phyloP scores from a whole-genome alignment of 92 coral and sea anemone species.

The Zoanthus sociatus region DNA sequence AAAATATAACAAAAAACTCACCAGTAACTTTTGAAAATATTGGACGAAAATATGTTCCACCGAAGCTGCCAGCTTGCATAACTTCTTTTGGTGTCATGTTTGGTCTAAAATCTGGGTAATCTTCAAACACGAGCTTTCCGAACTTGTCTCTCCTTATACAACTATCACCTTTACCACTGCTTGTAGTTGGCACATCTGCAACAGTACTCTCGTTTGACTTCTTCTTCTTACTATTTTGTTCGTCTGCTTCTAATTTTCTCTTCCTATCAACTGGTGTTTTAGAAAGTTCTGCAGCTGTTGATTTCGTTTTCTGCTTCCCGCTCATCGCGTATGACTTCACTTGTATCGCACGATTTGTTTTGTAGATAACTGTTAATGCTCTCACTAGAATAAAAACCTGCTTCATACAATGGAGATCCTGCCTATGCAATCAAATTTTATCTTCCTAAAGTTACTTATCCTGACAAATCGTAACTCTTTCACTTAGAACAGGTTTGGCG shows the following conservation, averaged over 20 bases:
- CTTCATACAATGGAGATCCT: neutral
- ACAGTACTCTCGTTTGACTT: neutral
- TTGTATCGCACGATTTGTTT: neutral
- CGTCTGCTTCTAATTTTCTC: constrained; percentile 20
- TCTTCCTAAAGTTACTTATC: neutral
- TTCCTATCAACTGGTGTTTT: neutral
- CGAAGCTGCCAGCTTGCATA: constrained; percentile 88
- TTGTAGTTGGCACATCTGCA: neutral
- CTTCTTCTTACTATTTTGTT: constrained; percentile 7
- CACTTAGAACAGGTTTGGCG: neutral
- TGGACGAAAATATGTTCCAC: constrained; percentile 85
- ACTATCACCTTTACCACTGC: constrained; percentile 1
- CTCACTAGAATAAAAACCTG: neutral
- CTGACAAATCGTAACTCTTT: neutral
- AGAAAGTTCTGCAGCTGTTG: neutral
- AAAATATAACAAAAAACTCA: neutral
- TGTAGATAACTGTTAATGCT: neutral
- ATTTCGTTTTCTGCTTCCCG: neutral
- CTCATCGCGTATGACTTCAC: neutral
- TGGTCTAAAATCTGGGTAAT: constrained; percentile 84
- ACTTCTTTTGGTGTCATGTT: constrained; percentile 86
- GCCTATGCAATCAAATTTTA: neutral
- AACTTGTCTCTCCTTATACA: constrained; percentile 70
- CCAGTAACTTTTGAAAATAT: constrained; percentile 80
- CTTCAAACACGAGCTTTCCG: constrained; percentile 77